Evolutionary conservation across 2,113 vertebrate genomes (phyloP).

Genomic region (Oryzias javanicus): DNA sequence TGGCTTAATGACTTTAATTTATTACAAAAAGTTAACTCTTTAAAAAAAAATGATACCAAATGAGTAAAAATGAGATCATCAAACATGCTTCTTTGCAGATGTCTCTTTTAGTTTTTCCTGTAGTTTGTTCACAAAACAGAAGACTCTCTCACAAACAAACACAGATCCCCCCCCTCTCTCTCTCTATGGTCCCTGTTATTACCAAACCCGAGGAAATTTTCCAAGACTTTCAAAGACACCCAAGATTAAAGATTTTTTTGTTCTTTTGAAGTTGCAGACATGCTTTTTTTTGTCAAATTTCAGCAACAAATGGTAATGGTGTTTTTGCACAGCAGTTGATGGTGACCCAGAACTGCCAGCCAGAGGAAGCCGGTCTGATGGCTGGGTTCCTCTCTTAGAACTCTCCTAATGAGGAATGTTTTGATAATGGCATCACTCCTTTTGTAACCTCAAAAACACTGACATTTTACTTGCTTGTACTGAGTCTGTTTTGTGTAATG

Average conservation of each 20-base stretch:
- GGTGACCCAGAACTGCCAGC: slow-evolving; percentile 72
- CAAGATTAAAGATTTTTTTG: slow-evolving; percentile 72
- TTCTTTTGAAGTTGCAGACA: slow-evolving; percentile 66
- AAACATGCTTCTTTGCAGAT: no score
- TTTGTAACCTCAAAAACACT: slow-evolving; percentile 43
- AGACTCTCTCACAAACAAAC: slow-evolving; percentile 34
- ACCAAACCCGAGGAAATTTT: slow-evolving; percentile 61
- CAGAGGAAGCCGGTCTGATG: slow-evolving; percentile 33
- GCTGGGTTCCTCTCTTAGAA: slow-evolving; percentile 25
- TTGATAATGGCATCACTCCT: slow-evolving; percentile 39
- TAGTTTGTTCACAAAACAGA: slow-evolving; percentile 36
- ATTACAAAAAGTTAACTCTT: slow-evolving; percentile 16
- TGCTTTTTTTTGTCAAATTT: slow-evolving; percentile 57
- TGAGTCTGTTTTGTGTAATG: slow-evolving; percentile 28
- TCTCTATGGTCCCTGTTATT: slow-evolving; percentile 49
- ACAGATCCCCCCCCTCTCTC: slow-evolving; percentile 24
- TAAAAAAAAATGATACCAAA: not conserved
- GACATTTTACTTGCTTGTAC: slow-evolving; percentile 30
- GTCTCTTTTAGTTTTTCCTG: slow-evolving; percentile 26
- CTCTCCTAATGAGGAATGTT: slow-evolving; percentile 53
- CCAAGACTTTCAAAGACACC: slow-evolving; percentile 47
- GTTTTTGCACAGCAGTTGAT: slow-evolving; percentile 44
- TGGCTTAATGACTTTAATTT: slow-evolving; percentile 5
- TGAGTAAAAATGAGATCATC: not conserved
- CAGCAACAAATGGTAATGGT: slow-evolving; percentile 47